Conservation (phyloP, 2,888 invertebrate genomes). For the Zonitis immaculata region DNA sequence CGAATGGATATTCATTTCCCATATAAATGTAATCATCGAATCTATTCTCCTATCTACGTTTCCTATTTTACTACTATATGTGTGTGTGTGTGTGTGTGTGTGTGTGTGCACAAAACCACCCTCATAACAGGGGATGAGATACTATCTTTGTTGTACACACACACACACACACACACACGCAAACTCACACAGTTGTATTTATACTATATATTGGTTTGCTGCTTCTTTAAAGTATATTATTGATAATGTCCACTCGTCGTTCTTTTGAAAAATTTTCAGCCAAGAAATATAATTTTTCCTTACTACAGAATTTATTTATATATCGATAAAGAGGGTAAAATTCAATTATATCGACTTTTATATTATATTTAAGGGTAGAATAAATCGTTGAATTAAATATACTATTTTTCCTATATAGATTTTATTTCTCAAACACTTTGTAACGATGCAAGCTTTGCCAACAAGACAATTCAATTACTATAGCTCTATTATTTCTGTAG, state of each 20-base stretch:
- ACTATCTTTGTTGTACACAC: slow-evolving; percentile 31
- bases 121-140: slow-evolving; percentile 34
- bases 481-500: slow-evolving; percentile 46
- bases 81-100: no score
- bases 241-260: slow-evolving; percentile 29
- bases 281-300: no score
- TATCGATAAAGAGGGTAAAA: slow-evolving; percentile 46
- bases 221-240: slow-evolving; percentile 33
- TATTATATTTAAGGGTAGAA: slow-evolving; percentile 39
- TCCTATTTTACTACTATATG: background rate
- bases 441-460: slow-evolving; percentile 36
- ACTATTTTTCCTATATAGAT: slow-evolving; percentile 21
- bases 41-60: slow-evolving; percentile 21
- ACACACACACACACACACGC: no score
- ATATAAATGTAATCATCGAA: slow-evolving; percentile 34
- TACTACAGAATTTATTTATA: no score
- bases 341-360: slow-evolving; percentile 48
- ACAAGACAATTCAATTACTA: slow-evolving; percentile 52
- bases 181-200: no score
- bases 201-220: no score
- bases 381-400: slow-evolving; percentile 41
- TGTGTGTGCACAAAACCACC: background rate
- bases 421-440: slow-evolving; percentile 27
- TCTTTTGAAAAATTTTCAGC: no score
- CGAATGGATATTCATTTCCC: slow-evolving; percentile 41